A percentile compares a stretch with the other conserved stretches of the same genome.
phyloP scores from a whole-genome alignment of 2,113 vertebrate genomes.

The Euleptes europaea region DNA sequence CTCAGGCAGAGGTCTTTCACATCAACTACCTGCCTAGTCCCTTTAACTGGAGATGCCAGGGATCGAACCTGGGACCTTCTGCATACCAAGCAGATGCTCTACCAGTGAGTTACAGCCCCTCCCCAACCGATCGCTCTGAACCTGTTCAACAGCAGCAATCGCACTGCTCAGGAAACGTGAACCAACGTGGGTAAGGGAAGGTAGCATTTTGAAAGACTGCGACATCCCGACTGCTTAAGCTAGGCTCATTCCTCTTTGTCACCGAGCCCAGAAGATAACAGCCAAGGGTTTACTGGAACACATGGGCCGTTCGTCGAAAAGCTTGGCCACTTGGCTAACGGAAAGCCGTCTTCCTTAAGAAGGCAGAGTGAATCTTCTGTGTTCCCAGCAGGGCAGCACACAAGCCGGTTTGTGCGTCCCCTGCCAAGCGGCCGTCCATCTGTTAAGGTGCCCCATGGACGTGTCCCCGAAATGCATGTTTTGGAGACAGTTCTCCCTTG shows the following conservation, averaged over 20 bases:
- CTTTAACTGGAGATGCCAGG: too few relatives aligned
- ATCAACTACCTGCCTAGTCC: too few relatives aligned
- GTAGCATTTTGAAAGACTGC: too few relatives aligned
- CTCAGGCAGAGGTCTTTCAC: too few relatives aligned
- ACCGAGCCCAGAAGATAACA: not conserved
- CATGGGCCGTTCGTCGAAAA: not conserved
- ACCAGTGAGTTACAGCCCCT: too few relatives aligned
- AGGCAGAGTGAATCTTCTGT: not conserved
- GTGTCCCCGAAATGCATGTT: not conserved
- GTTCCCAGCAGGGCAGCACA: not conserved
- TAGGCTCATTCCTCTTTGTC: not conserved
- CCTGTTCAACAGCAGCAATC: not conserved
- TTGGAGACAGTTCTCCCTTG: conserved; percentile 2
- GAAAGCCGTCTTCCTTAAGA: not conserved
- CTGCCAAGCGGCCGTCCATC: not conserved
- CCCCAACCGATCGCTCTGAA: not conserved
- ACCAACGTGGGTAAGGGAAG: not conserved
- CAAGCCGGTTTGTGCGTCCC: not conserved
- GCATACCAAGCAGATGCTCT: too few relatives aligned
- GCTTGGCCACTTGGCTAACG: not conserved
- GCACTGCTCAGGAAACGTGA: not conserved
- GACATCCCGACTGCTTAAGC: not conserved
- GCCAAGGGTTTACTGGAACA: not conserved
- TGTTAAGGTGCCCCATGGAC: conserved; percentile 16
- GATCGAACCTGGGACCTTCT: too few relatives aligned